Evolutionary conservation across 1,140 invertebrate species (phyloP).

Genomic region (Ephestia elutella): DNA sequence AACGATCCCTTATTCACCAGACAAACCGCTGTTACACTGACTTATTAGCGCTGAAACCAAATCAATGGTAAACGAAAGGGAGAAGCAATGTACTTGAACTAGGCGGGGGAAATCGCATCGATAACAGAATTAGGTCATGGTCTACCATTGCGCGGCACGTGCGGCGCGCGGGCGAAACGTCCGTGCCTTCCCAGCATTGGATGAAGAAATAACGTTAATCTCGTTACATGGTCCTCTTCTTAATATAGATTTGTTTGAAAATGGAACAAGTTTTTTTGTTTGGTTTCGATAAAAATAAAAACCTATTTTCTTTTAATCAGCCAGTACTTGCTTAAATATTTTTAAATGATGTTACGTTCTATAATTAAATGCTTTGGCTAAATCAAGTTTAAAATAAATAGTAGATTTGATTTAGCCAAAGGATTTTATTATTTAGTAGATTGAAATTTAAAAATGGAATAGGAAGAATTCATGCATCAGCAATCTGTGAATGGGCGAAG

Average conservation of each 20-base stretch:
- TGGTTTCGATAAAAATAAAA: no score
- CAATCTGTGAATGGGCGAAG: not conserved
- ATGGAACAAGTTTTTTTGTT: not conserved
- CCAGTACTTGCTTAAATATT: no score
- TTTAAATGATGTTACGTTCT: no score
- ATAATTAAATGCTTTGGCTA: no score
- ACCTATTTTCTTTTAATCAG: no score
- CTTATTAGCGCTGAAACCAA: constrained; percentile 4
- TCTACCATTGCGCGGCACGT: constrained; percentile 20
- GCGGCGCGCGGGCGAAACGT: constrained; percentile 2
- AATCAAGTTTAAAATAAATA: no score
- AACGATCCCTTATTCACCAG: not conserved
- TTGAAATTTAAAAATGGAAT: not conserved
- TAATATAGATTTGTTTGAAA: not conserved
- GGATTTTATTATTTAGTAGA: no score
- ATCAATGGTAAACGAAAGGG: constrained; percentile 34
- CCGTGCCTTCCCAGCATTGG: constrained; percentile 12
- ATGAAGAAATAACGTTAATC: constrained; percentile 7
- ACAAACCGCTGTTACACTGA: not conserved
- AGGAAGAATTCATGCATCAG: not conserved
- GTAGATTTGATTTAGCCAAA: no score
- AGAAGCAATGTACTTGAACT: constrained; percentile 35
- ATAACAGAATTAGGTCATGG: constrained; percentile 37
- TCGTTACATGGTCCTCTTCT: constrained; percentile 3
- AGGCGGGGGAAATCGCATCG: constrained; percentile 29